Evolutionary conservation across 2,888 invertebrate species (phyloP).

Genomic region (Acheta domesticus): DNA sequence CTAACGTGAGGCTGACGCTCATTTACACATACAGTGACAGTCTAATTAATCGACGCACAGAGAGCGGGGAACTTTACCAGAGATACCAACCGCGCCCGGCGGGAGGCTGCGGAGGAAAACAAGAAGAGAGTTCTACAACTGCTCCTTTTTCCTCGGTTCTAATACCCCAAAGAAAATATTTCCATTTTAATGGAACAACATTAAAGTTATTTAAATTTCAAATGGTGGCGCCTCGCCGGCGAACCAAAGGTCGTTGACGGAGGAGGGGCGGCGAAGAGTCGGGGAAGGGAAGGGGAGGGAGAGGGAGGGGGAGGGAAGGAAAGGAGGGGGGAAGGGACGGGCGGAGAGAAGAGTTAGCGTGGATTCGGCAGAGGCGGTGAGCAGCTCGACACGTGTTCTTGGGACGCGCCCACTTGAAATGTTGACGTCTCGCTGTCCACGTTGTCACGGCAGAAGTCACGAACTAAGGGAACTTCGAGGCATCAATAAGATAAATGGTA

Average conservation of each 20-base stretch:
- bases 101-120: not conserved
- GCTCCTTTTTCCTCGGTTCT: not conserved
- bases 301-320: no score
- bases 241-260: not conserved
- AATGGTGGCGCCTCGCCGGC: not conserved
- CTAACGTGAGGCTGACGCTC: not conserved
- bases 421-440: no score
- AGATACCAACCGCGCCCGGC: not conserved
- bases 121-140: not conserved
- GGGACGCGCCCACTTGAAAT: no score
- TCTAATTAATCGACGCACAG: conserved; percentile 4
- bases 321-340: no score
- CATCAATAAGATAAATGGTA: no score
- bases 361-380: no score
- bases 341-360: no score
- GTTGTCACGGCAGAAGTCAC: no score
- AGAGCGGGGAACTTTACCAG: not conserved
- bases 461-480: no score
- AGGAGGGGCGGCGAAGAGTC: no score
- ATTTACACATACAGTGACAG: not conserved
- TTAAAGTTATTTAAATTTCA: conserved; percentile 18
- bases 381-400: no score
- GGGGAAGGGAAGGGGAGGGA: no score
- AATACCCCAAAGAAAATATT: conserved; percentile 6
- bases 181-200: conserved; percentile 11